Base-by-base conservation (phyloP, 2,113 vertebrate genomes). In the Kryptolebias marmoratus region DNA sequence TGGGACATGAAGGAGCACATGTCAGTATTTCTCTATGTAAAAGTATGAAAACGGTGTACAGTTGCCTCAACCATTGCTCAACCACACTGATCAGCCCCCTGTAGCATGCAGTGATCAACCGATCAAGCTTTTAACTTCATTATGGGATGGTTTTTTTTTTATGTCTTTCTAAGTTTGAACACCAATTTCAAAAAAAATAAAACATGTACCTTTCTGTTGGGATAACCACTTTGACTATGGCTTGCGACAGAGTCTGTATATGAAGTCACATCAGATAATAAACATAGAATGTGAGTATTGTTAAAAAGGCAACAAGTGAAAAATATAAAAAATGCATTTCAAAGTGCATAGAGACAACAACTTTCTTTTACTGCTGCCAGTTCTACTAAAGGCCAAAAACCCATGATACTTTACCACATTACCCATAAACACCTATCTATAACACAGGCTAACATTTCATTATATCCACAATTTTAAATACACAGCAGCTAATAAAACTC, bases 141-240 rank as follows among this genome's bases (percentile, higher is more conserved):
- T 94, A 96, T 95, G 96, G 97, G 97, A 97, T 93, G 94, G 94
- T 73, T 86, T 86, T 75, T 68, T 86, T 95, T 93, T 95, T 96
- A 96, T 95, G 94, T 96, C 96, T 96, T 95, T 93, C 96, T 96
- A 96, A 95, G 94, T 96, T 96, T 96, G 95, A 88, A 96, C 93
- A 97, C 96, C 95, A 99, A 97, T 98, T 94, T 80, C 95, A 97
- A 97, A 77, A 97, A 96, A 98, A 95, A 95, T 97, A 98, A 95
- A 98, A 97, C 96, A 98, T 98, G 98, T 99, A 99, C 98, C 98
- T 99, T 99, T 99, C 98, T 98, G 98, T 99, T 98, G 98, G 98
- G 97, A 99, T 99, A 99, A 99, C 98, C 98, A 99, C 98, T 99
- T 99, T 99, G 97, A 99, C 98, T 99, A 99, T 99, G 98, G 98